Percentiles rank a stretch among this genome's conserved stretches.
Conservation (phyloP, 2,113 vertebrate species). For the Zingel zingel region DNA sequence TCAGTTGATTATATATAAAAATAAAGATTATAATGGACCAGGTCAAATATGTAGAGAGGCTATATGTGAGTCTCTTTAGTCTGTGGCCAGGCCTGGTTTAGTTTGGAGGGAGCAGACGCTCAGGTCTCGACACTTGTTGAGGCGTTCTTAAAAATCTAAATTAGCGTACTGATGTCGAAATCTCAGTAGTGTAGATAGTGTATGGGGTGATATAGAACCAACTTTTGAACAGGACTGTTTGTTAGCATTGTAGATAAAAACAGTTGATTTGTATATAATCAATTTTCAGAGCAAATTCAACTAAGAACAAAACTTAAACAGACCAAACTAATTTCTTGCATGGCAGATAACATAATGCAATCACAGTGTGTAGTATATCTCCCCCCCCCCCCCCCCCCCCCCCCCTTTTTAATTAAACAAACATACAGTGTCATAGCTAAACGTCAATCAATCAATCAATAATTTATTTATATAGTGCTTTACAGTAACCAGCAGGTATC, state of each 20-base stretch:
- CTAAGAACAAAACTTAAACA: neutral
- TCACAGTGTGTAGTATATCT: neutral
- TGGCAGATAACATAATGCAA: neutral
- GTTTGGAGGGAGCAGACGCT: neutral
- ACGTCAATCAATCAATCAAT: neutral
- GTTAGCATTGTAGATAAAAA: too few species aligned
- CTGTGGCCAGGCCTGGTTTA: neutral
- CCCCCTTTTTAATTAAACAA: neutral
- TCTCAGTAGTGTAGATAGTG: neutral
- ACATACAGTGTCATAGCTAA: neutral
- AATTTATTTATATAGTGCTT: too few species aligned
- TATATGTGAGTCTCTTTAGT: neutral
- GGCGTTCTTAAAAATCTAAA: neutral
- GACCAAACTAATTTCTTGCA: neutral
- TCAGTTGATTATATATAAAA: too few species aligned
- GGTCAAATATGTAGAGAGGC: neutral
- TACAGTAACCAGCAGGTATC: too few species aligned
- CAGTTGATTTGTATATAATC: too few species aligned
- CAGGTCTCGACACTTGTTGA: too few species aligned
- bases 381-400: neutral
- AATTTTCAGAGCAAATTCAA: too few species aligned
- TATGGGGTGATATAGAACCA: too few species aligned
- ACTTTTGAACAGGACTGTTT: too few species aligned
- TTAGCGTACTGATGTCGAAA: neutral
- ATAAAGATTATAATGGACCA: neutral